Percentiles rank a stretch among this genome's conserved stretches.
Evolutionary conservation across 2,888 invertebrate species (phyloP).

Genomic region (Cantharis rufa): DNA sequence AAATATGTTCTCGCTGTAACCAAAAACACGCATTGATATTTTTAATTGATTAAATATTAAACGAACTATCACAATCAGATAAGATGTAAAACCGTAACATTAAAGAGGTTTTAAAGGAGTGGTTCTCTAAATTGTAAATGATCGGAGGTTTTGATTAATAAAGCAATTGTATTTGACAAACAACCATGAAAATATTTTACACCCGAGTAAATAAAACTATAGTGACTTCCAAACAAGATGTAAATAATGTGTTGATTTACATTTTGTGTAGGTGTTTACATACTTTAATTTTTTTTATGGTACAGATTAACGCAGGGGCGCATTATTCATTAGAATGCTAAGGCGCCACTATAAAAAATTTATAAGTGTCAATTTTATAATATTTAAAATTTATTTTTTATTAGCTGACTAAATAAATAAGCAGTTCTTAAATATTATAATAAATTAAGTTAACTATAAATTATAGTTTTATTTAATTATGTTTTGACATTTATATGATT

Average conservation of each 20-base stretch:
- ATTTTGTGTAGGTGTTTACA: slow-evolving; percentile 36
- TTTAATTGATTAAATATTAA: background rate
- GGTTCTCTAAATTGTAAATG: background rate
- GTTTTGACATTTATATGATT: background rate
- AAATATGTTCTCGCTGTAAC: background rate
- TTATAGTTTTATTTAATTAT: background rate
- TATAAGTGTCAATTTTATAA: background rate
- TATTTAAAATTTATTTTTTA: background rate
- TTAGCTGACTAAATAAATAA: background rate
- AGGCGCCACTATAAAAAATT: background rate
- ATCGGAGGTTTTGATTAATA: slow-evolving; percentile 24
- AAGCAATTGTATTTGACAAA: slow-evolving; percentile 43
- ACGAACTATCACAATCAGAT: background rate
- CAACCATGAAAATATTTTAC: slow-evolving; percentile 45
- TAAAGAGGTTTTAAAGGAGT: background rate
- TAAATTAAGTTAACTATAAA: background rate
- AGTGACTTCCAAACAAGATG: slow-evolving; percentile 40
- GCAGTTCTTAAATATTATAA: background rate
- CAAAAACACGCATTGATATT: background rate
- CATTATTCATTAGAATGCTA: background rate
- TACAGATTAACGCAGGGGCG: background rate
- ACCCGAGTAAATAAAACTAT: slow-evolving; percentile 44
- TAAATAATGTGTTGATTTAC: slow-evolving; percentile 43
- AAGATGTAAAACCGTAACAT: background rate
- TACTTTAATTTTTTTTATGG: background rate